Conservation (phyloP, 2,888 invertebrate species). For the Troides aeacus region DNA sequence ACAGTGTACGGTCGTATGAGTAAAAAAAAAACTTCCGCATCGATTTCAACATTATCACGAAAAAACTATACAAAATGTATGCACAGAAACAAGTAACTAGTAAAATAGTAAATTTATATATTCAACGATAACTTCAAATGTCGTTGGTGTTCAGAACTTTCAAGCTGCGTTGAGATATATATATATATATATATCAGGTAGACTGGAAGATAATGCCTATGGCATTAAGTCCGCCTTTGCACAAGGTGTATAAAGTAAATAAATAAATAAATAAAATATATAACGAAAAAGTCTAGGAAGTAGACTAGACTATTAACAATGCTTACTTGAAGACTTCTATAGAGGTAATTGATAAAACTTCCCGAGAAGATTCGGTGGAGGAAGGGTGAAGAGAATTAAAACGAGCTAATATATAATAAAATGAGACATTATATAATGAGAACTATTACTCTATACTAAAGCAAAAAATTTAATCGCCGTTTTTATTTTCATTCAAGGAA, state of each 20-base stretch:
- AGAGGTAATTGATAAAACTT: neutral
- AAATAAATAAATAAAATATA: no score
- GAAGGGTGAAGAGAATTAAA: neutral
- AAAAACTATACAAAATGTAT: neutral
- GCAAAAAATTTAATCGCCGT: no score
- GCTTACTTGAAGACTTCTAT: neutral
- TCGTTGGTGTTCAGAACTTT: neutral
- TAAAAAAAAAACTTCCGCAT: slow-evolving; percentile 2
- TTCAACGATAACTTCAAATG: neutral
- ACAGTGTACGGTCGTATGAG: neutral
- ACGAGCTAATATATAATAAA: no score
- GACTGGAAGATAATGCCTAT: no score
- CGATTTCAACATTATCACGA: neutral
- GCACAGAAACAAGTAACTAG: neutral
- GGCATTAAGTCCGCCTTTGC: no score
- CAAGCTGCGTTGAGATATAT: neutral
- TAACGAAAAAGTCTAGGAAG: neutral
- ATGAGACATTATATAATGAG: no score
- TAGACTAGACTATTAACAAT: neutral
- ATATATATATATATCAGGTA: no score
- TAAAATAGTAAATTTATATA: neutral
- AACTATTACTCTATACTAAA: no score
- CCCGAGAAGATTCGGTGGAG: neutral
- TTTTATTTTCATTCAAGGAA: no score
- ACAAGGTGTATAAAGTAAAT: no score